These are phyloP conservation scores for Gorsachius magnificus DNA, from an alignment of 2,797 vertebrate species.

Conservation along the genomic window DNA sequence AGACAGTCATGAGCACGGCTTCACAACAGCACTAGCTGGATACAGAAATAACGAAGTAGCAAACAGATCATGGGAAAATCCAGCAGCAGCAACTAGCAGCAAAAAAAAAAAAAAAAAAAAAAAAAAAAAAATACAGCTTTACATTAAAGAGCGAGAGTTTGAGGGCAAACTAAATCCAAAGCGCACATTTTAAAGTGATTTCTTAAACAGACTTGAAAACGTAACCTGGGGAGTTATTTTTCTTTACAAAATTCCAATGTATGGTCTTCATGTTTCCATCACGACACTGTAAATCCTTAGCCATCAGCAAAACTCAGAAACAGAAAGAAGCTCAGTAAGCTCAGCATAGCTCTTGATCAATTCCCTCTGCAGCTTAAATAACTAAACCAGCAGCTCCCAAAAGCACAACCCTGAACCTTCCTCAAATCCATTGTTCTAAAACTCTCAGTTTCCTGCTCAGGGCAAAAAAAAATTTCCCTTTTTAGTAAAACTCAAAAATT, in stretches of 20 bases:
- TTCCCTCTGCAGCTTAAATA: not conserved
- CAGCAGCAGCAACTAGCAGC: not conserved
- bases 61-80: not conserved
- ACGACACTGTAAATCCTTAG: not conserved
- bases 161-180: not conserved
- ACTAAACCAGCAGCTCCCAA: not conserved
- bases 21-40: not conserved
- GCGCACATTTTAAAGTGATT: not conserved
- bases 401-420: not conserved
- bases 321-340: not conserved
- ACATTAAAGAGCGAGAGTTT: not conserved
- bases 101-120: not conserved
- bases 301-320: not conserved
- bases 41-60: not conserved
- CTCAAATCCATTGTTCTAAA: not conserved
- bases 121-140: not conserved
- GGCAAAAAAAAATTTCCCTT: rapidly evolving
- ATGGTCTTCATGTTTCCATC: not conserved
- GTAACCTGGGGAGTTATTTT: not conserved
- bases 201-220: not conserved
- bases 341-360: not conserved
- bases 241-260: not conserved
- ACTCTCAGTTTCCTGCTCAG: not conserved
- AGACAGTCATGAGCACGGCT: not conserved
- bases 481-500: not conserved